A percentile compares a stretch with the other conserved stretches of the same genome.
Conservation (phyloP, 92 coral and sea anemone species). For the Paramuricea clavata region DNA sequence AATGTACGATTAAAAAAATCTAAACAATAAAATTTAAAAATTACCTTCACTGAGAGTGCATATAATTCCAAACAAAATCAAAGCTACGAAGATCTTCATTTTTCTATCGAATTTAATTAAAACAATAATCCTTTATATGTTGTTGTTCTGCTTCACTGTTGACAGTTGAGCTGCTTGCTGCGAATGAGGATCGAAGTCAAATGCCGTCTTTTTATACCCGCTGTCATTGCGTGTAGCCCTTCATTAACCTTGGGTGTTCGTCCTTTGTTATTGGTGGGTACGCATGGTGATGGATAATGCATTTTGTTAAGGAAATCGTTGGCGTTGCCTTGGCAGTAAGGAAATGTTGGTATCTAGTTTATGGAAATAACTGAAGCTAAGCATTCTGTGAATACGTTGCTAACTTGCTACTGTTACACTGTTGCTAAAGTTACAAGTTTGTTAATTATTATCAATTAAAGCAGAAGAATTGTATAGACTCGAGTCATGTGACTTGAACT, state of each 20-base stretch:
- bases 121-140: not conserved
- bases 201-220: not conserved
- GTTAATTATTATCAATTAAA: too few species aligned
- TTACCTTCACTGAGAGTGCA: constrained; percentile 18
- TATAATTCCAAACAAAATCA: not conserved
- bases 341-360: not conserved
- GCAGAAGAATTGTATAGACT: too few species aligned
- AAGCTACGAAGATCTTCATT: not conserved
- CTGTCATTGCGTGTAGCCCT: not conserved
- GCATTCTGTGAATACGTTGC: too few species aligned
- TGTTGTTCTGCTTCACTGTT: not conserved
- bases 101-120: not conserved
- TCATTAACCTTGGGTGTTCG: not conserved
- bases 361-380: not conserved
- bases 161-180: not conserved
- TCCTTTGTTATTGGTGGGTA: not conserved
- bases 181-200: not conserved
- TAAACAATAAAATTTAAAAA: not conserved
- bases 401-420: too few species aligned
- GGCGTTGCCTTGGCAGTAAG: not conserved
- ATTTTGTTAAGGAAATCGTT: not conserved
- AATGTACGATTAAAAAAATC: not conserved
- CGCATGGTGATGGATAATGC: not conserved
- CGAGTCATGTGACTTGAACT: too few species aligned
- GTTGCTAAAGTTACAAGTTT: too few species aligned